Conservation (phyloP, 37 sponge, comb jelly and placozoan genomes). For the Cliona cf. orientalis region DNA sequence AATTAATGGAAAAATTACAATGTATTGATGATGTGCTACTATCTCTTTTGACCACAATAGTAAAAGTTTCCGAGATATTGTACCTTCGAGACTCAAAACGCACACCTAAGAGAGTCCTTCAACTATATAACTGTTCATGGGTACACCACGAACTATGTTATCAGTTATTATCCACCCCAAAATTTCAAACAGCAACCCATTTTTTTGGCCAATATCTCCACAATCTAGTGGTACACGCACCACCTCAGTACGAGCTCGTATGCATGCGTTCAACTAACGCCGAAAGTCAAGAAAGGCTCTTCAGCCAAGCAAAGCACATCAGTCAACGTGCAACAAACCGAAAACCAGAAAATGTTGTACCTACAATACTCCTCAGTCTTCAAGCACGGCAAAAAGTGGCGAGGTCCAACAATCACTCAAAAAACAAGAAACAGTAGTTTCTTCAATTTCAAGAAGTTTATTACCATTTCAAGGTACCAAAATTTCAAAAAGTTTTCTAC, state of each 20-base stretch:
- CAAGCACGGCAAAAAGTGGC: not conserved
- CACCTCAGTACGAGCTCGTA: slow-evolving; percentile 11
- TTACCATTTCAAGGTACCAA: slow-evolving; percentile 1
- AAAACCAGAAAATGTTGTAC: slow-evolving; percentile 28
- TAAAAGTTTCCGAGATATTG: slow-evolving; percentile 20
- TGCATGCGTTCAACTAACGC: slow-evolving; percentile 26
- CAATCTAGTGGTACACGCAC: slow-evolving; percentile 7
- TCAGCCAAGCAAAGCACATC: slow-evolving; percentile 18
- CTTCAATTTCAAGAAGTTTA: not conserved
- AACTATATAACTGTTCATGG: slow-evolving; percentile 39
- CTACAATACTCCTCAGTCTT: not conserved
- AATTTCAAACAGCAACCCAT: not conserved
- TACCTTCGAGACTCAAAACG: slow-evolving; percentile 26
- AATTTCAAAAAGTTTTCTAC: not conserved
- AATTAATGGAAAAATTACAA: too few relatives aligned
- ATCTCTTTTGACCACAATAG: not conserved
- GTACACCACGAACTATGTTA: slow-evolving; percentile 29
- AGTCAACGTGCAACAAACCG: slow-evolving; percentile 3
- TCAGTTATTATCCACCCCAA: slow-evolving; percentile 5
- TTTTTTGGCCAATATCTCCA: slow-evolving; percentile 37
- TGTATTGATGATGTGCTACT: not conserved
- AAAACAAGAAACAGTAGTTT: slow-evolving; percentile 3
- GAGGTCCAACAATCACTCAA: not conserved
- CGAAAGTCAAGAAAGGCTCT: slow-evolving; percentile 26
- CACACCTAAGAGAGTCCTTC: slow-evolving; percentile 16